Conservation (phyloP, 2,888 invertebrate species). For the Lycophotia porphyrea region DNA sequence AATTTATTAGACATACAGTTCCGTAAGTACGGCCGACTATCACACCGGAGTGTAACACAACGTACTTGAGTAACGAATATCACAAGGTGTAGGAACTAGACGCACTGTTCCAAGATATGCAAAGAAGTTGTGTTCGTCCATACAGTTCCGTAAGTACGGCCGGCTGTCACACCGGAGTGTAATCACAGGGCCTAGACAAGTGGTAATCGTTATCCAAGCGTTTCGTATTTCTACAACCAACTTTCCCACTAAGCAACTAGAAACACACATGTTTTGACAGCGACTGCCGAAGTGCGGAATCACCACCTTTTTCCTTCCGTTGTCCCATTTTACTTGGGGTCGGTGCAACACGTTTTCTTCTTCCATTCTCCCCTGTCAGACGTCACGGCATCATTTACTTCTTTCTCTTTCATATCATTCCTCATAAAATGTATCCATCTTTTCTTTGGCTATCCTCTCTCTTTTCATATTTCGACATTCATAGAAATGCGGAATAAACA, state of each 20-base stretch:
- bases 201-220: neutral
- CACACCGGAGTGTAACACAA: constrained; percentile 45
- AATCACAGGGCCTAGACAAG: neutral
- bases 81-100: neutral
- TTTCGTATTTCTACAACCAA: neutral
- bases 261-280: neutral
- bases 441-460: neutral
- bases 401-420: neutral
- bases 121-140: neutral
- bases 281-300: neutral
- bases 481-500: neutral
- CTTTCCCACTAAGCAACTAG: too few relatives aligned
- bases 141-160: neutral
- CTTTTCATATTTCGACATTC: neutral
- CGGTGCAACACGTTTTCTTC: neutral
- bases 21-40: constrained; percentile 55
- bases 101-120: too few relatives aligned
- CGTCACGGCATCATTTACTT: too few relatives aligned
- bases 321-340: neutral
- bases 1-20: too few relatives aligned
- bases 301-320: neutral
- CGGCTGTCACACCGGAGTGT: neutral
- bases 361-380: neutral
- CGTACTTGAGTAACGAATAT: neutral
- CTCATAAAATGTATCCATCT: neutral